Evolutionary conservation across 2,113 vertebrate genomes (phyloP), one percentile per base, ranked within the genome.

Genomic region (Oceanites oceanicus): DNA sequence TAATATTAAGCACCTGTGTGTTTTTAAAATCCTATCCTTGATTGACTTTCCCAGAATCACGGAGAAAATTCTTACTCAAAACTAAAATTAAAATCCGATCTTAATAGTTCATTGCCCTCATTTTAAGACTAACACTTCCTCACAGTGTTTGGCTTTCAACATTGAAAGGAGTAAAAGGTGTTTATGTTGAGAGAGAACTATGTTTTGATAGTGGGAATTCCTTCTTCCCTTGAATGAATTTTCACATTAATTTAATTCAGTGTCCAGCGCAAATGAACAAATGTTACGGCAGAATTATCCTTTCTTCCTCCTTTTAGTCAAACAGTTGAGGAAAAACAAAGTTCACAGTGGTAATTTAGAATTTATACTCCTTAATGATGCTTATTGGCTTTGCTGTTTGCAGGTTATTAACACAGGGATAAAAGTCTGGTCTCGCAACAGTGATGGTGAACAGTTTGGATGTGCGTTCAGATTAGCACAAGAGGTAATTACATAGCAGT

Each of bases 341-440:
- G n/a, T 71, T 91, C 40, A 68, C 19, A 53, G 15, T 36, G 23
- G 6, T 63, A 34, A 70, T 88, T 82, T 36, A 62, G 61, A 79
- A 70, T 74, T 88, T 59, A 15, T 72, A 9, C 16, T 45, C 7
- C 13, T 52, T 52, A 63, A 22, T 79, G 45, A 62, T 62, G 32
- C 45, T 84, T 80, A 40, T 91, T 80, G 77, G 36, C 76, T 55
- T 96, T 93, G 59, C 20, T 4, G 9, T 92, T 91, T 92, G 17
- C 95, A 99, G 99, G 99, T 99, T 66, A 99, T 99, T 92, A 99
- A 99, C 97, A 99, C 99, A 0, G 99, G 99, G 22, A 99, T 99
- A 94, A 99, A 99, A 98, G 99, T 99, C 82, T 99, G 99, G 99
- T 99, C 98, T 96, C 98, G 99, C 50, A 99, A 99, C 97, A 99